These are phyloP conservation scores for Triplophysa yarkandensis DNA, from an alignment of 2,797 vertebrate genomes.

Conservation along the genomic window DNA sequence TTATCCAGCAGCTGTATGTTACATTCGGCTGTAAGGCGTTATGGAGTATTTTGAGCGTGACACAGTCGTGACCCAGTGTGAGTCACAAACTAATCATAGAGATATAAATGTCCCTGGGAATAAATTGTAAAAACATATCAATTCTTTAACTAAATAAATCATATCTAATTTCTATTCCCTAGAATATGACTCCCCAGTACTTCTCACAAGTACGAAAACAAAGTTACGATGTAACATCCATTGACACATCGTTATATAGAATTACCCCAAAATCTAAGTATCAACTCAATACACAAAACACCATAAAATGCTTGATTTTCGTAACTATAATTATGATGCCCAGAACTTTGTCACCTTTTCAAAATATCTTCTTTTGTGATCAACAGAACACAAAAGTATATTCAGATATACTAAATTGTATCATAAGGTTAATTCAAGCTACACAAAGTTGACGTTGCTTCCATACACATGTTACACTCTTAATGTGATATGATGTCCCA, in stretches of 20 bases:
- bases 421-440: background rate
- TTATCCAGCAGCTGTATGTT: conserved; percentile 62
- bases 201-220: too few species aligned
- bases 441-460: background rate
- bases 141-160: background rate
- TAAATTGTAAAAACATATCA: conserved; percentile 4
- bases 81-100: conserved; percentile 51
- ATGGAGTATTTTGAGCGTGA: conserved; percentile 69
- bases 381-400: too few species aligned
- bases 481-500: background rate
- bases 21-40: conserved; percentile 71
- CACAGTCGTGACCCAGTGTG: conserved; percentile 53
- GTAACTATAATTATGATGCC: too few species aligned
- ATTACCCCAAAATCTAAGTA: too few species aligned
- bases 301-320: too few species aligned
- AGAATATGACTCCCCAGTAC: background rate
- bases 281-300: too few species aligned
- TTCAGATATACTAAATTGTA: background rate
- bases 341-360: too few species aligned
- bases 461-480: background rate
- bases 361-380: too few species aligned
- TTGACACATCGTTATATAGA: too few species aligned
- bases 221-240: too few species aligned
- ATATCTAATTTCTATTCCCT: background rate
- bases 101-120: conserved; percentile 6